A percentile compares a stretch with the other conserved stretches of the same genome.
These are phyloP conservation scores for Echinometra lucunter DNA, from an alignment of 53 echinoderm and acorn worm species.

Conservation along the genomic window DNA sequence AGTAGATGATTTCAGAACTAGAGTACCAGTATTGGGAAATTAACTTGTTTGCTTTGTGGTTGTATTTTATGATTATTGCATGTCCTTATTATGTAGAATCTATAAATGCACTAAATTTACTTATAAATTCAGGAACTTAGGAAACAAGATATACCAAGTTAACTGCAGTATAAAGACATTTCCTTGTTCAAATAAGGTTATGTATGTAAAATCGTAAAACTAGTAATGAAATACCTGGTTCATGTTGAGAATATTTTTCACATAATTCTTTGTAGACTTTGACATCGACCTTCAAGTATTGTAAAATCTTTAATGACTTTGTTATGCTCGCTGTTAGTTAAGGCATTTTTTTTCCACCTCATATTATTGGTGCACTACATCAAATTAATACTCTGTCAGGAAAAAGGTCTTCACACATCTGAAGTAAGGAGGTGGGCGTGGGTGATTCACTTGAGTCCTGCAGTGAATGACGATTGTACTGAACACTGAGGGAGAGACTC, in stretches of 20 bases:
- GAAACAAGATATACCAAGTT: not conserved
- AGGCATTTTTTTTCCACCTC: not conserved
- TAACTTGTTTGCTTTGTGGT: not conserved
- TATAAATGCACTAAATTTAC: not conserved
- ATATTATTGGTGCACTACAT: not conserved
- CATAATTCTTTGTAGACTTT: not conserved
- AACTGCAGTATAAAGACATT: not conserved
- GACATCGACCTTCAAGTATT: not conserved
- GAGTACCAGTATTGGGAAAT: not conserved
- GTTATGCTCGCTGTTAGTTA: not conserved
- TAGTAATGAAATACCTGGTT: not conserved
- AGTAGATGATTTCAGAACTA: too few species aligned
- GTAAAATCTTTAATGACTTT: not conserved
- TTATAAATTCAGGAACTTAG: not conserved
- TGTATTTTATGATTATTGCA: not conserved
- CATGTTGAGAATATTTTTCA: not conserved
- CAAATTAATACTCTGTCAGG: not conserved
- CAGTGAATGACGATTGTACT: not conserved
- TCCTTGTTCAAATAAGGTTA: not conserved
- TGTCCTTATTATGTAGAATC: not conserved
- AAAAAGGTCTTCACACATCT: not conserved
- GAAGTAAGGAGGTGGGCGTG: constrained; percentile 47
- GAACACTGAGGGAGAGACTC: constrained; percentile 7
- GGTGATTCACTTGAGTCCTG: constrained; percentile 4
- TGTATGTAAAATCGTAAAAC: not conserved